Conservation (phyloP, 2,797 vertebrate genomes). For the Rhinatrema bivittatum region DNA sequence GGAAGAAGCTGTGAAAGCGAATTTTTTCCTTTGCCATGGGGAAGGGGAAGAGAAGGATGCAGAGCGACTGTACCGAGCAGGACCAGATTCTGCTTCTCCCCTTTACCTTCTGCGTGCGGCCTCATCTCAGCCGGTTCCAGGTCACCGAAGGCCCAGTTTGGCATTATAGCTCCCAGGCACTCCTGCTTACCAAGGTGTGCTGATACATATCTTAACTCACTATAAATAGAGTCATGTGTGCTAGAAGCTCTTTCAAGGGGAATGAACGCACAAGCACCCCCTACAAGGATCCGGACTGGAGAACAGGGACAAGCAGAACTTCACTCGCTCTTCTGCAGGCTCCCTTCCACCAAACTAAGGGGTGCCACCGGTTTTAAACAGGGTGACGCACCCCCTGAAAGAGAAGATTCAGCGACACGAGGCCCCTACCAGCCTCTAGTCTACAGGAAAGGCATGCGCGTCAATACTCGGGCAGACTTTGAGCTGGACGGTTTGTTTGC, state of each 20-base stretch:
- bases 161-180: neutral
- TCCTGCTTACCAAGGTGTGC: conserved; percentile 2
- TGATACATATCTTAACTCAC: conserved; percentile 1
- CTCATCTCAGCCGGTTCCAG: neutral
- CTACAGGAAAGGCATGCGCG: too few species aligned
- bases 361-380: too few species aligned
- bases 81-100: neutral
- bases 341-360: too few species aligned
- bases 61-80: neutral
- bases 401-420: too few species aligned
- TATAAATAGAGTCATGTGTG: neutral
- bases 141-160: neutral
- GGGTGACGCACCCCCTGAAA: too few species aligned
- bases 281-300: too few species aligned
- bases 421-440: too few species aligned
- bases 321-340: too few species aligned
- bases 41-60: neutral
- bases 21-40: neutral
- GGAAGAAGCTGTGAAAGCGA: neutral
- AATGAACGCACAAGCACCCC: too few species aligned
- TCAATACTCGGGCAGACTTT: too few species aligned
- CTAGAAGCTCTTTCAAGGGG: neutral
- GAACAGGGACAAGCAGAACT: too few species aligned
- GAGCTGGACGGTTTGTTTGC: too few species aligned
- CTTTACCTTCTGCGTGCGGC: neutral